phyloP scores from a whole-genome alignment of 2,888 invertebrate genomes.

The Kryphioiulus occultus region DNA sequence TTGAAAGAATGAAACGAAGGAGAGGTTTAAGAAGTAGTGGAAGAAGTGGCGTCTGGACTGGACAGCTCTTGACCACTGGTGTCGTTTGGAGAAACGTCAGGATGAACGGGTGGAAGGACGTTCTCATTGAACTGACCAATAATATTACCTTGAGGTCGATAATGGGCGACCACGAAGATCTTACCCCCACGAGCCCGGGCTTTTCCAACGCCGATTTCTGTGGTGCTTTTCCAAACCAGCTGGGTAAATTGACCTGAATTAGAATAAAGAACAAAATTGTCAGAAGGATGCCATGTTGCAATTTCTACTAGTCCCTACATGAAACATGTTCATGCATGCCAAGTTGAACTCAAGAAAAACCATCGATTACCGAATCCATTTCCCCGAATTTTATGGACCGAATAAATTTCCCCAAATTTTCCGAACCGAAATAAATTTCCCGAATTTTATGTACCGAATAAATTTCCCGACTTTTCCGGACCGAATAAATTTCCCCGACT shows the following conservation, averaged over 20 bases:
- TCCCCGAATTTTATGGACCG: too few species aligned
- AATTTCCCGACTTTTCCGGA: too few species aligned
- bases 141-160: conserved; percentile 63
- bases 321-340: too few species aligned
- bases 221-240: conserved; percentile 63
- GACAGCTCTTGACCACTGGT: conserved; percentile 45
- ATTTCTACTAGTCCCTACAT: neutral
- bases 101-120: conserved; percentile 57
- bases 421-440: too few species aligned
- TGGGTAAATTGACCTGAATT: conserved; percentile 64
- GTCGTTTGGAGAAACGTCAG: conserved; percentile 25
- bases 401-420: too few species aligned
- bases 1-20: neutral
- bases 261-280: neutral
- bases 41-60: conserved; percentile 44
- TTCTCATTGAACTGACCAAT: conserved; percentile 61
- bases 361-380: too few species aligned
- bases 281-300: neutral
- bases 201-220: conserved; percentile 63
- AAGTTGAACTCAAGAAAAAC: too few species aligned
- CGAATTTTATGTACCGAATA: too few species aligned
- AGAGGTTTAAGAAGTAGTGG: conserved; percentile 16
- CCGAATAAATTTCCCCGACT: too few species aligned
- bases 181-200: conserved; percentile 60
- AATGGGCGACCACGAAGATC: conserved; percentile 63